phyloP scores from a whole-genome alignment of 2,888 invertebrate genomes.

The Nemoura dubitans region DNA sequence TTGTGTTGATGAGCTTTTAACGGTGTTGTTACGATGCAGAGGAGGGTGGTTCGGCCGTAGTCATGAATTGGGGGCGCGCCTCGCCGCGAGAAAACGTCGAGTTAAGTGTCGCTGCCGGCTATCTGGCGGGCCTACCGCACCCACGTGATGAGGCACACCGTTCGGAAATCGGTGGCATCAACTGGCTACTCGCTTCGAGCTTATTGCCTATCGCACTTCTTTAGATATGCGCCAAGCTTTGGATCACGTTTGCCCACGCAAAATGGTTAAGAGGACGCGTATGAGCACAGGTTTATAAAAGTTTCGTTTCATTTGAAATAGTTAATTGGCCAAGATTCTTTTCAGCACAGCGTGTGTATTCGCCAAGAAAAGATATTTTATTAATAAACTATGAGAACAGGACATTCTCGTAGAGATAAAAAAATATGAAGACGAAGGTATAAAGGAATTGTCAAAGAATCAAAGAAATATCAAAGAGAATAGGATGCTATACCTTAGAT shows the following conservation, averaged over 20 bases:
- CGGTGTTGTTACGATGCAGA: slow-evolving; percentile 25
- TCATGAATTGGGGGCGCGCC: not conserved
- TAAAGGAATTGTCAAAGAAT: not conserved
- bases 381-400: not conserved
- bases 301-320: not conserved
- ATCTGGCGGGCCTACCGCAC: not conserved
- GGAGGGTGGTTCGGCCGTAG: not conserved
- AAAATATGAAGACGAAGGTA: not conserved
- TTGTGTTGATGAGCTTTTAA: slow-evolving; percentile 23
- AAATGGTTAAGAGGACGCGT: too few species aligned
- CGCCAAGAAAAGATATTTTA: not conserved
- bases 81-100: not conserved
- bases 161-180: not conserved
- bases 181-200: not conserved
- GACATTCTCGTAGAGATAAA: not conserved
- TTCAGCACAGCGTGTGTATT: not conserved
- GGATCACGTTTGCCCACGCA: not conserved
- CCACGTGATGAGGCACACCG: too few species aligned
- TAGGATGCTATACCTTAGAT: too few species aligned
- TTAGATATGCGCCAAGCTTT: not conserved
- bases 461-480: not conserved
- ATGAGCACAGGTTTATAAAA: not conserved
- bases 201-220: not conserved
- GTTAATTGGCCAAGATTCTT: not conserved
- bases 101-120: not conserved